Evolutionary conservation across 2,797 vertebrate species (phyloP), one percentile per base, ranked within the genome.

Genomic region (Hirundo rustica): DNA sequence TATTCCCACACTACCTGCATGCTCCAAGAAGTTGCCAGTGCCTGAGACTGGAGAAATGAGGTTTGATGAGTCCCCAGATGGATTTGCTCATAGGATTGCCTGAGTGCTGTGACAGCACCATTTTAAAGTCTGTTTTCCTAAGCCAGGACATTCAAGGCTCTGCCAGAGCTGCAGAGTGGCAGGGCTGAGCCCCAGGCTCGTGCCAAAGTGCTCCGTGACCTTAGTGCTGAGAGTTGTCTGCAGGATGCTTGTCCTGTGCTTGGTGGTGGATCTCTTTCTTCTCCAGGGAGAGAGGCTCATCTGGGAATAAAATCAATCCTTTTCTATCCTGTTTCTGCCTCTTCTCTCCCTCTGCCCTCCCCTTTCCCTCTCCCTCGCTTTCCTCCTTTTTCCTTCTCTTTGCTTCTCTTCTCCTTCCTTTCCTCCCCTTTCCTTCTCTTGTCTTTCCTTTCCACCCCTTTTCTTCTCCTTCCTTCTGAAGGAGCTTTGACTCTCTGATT

Each of bases 41-140:
- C 29, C 25, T 55, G 40, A 25, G 44, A 48, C 6, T 0, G 2
- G n/a, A 61, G 12, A 47, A 65, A 1, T 5, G 20, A n/a, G 26
- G 20, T 88, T 55, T 4, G 7, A 10, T 71, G 57, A 38, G 26
- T 50, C 30, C 53, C 38, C 13, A 7, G 73, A 6, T 9, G 9
- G 21, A 13, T 85, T 82, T 79, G 38, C 15, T 71, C 16, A 16
- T 7, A 85, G 81, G 60, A 40, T 65, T 58, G 44, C 26, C 70
- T 5, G 42, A 68, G 27, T 47, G 62, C 66, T 85, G 64, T 8
- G 5, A 27, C 67, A 79, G 57, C 48, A 87, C 16, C 20, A 1
- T 32, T 40, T 61, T 66, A 55, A 34, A 47, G 40, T 7, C 47
- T 54, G 7, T 61, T 84, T 84, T 66, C 20, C n/a, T 48, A 42